Conservation (phyloP, 1,140 invertebrate species). For the Eurosta solidaginis region DNA sequence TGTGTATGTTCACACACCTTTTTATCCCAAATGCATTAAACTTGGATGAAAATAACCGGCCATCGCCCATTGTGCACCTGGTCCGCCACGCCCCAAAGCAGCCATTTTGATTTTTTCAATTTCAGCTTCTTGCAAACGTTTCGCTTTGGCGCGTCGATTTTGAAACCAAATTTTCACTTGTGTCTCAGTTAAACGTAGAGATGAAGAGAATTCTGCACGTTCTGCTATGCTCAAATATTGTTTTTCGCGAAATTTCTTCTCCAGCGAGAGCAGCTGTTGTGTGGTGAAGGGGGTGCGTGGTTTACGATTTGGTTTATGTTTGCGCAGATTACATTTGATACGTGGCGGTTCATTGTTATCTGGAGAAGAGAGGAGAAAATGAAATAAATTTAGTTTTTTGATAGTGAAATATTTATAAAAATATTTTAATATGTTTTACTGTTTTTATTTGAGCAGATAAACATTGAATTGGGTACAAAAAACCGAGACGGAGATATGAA, state of each 20-base stretch:
- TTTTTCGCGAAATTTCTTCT: constrained; percentile 95
- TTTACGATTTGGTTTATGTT: constrained; percentile 94
- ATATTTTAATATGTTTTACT: not conserved
- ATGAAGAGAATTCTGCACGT: constrained; percentile 93
- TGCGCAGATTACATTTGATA: constrained; percentile 90
- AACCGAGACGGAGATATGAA: no score
- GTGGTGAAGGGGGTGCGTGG: constrained; percentile 97
- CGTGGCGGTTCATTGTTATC: constrained; percentile 71
- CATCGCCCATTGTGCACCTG: constrained; percentile 59
- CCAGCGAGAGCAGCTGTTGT: constrained; percentile 89
- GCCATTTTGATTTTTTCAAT: constrained; percentile 87
- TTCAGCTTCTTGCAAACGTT: constrained; percentile 92
- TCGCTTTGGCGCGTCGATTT: constrained; percentile 93
- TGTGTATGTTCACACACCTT: not conserved
- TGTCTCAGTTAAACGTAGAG: constrained; percentile 92
- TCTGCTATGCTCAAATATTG: constrained; percentile 97
- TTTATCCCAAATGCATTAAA: constrained; percentile 59
- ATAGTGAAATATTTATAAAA: not conserved
- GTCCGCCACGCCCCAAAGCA: constrained; percentile 62
- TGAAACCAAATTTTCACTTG: constrained; percentile 99
- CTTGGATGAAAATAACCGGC: constrained; percentile 59
- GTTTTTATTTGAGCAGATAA: no score
- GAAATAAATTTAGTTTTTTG: not conserved
- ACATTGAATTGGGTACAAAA: no score
- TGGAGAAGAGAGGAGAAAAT: constrained; percentile 38